phyloP scores from a whole-genome alignment of 2,797 vertebrate genomes.

The Syngnathus acus region DNA sequence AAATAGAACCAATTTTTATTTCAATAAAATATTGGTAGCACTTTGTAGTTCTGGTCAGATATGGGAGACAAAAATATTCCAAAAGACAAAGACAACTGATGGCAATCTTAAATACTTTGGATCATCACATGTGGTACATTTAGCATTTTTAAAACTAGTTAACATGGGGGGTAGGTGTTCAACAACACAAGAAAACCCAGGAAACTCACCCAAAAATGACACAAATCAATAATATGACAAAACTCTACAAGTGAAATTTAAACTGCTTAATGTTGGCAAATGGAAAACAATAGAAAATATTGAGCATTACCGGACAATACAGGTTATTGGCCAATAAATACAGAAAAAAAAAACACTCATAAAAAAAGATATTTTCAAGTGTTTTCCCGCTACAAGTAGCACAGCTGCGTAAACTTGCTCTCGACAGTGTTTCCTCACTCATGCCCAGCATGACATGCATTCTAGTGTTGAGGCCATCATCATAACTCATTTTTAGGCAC shows the following conservation, averaged over 20 bases:
- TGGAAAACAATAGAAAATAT: conserved; percentile 44
- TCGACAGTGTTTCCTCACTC: conserved; percentile 58
- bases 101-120: conserved; percentile 53
- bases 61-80: conserved; percentile 39
- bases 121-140: conserved; percentile 53
- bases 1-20: conserved; percentile 60
- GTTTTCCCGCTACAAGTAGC: conserved; percentile 59
- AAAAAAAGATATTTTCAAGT: conserved; percentile 61
- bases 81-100: conserved; percentile 45
- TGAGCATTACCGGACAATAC: conserved; percentile 47
- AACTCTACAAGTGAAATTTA: conserved; percentile 16
- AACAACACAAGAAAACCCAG: conserved; percentile 33
- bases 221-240: conserved; percentile 2
- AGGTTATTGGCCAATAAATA: conserved; percentile 65
- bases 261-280: conserved; percentile 33
- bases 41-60: conserved; percentile 51
- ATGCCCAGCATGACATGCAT: conserved; percentile 57
- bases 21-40: conserved; percentile 42
- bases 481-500: conserved; percentile 50
- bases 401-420: conserved; percentile 47
- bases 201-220: conserved; percentile 28
- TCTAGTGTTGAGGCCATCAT: conserved; percentile 43
- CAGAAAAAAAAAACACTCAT: conserved; percentile 43
- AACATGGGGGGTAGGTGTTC: conserved; percentile 50
- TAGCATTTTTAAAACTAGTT: conserved; percentile 33